phyloP scores from a whole-genome alignment of 2,797 vertebrate genomes.

The Pangasius macronema region DNA sequence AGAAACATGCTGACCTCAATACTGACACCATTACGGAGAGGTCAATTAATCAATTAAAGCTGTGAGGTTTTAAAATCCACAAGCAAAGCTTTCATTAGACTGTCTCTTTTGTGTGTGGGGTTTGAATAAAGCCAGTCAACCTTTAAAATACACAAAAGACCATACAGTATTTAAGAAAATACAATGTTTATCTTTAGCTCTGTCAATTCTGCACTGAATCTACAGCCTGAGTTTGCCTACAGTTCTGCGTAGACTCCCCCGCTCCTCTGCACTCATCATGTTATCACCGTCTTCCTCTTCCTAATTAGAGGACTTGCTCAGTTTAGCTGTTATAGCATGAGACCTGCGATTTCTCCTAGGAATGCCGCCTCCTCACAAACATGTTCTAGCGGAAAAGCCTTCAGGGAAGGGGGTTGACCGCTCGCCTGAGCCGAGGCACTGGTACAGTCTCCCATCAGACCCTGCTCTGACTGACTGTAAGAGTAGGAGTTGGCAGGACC shows the following conservation, averaged over 20 bases:
- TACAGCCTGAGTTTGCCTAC: neutral
- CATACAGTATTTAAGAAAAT: neutral
- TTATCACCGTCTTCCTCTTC: constrained; percentile 13
- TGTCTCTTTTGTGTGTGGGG: neutral
- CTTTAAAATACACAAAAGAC: neutral
- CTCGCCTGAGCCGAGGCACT: constrained; percentile 21
- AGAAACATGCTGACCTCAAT: constrained; percentile 19
- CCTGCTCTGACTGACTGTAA: neutral
- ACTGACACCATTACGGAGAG: neutral
- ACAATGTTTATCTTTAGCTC: neutral
- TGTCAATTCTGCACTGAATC: neutral
- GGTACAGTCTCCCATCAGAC: constrained; percentile 43
- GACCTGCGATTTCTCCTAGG: constrained; percentile 17
- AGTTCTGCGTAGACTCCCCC: neutral
- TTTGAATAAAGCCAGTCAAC: neutral
- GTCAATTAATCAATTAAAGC: constrained; percentile 22
- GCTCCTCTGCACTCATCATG: constrained; percentile 7
- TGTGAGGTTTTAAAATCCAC: constrained; percentile 6
- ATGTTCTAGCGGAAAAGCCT: constrained; percentile 25
- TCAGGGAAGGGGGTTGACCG: constrained; percentile 22
- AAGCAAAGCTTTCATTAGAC: constrained; percentile 2
- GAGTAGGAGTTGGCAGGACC: constrained; percentile 29
- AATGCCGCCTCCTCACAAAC: constrained; percentile 39
- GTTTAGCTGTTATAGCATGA: constrained; percentile 9
- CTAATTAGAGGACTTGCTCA: constrained; percentile 32